Conservation (phyloP, 2,888 invertebrate species). For the Euzophera pinguis region DNA sequence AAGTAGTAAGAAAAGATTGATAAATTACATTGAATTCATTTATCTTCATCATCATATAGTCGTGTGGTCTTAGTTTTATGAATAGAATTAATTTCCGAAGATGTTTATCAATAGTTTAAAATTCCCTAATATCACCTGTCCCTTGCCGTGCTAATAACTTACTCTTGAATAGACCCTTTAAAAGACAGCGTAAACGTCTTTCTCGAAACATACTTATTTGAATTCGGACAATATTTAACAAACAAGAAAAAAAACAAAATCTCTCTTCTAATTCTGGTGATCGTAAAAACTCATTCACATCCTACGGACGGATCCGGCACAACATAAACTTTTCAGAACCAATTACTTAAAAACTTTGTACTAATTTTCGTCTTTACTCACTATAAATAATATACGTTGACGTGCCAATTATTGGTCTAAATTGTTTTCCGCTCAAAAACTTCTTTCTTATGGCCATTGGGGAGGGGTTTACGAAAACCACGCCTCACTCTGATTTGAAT, state of each 20-base stretch:
- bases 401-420: conserved; percentile 71
- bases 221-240: background rate
- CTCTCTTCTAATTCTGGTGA: conserved; percentile 25
- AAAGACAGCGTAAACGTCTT: too few relatives aligned
- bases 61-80: too few relatives aligned
- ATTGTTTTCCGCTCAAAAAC: conserved; percentile 49
- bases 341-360: conserved; percentile 67
- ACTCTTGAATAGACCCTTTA: too few relatives aligned
- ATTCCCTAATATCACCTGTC: too few relatives aligned
- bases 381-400: conserved; percentile 73
- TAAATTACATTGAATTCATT: too few relatives aligned
- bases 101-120: too few relatives aligned
- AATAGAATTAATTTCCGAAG: too few relatives aligned
- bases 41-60: too few relatives aligned
- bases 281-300: conserved; percentile 48
- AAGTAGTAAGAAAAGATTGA: too few relatives aligned
- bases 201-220: too few relatives aligned
- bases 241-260: background rate
- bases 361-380: conserved; percentile 56
- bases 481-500: conserved; percentile 46
- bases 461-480: conserved; percentile 48
- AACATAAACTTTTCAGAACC: conserved; percentile 70
- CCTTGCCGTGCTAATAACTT: too few relatives aligned
- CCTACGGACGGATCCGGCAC: conserved; percentile 35
- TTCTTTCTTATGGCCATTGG: conserved; percentile 40